Evolutionary conservation across 1,140 invertebrate genomes (phyloP).

Genomic region (Babylonia areolata): DNA sequence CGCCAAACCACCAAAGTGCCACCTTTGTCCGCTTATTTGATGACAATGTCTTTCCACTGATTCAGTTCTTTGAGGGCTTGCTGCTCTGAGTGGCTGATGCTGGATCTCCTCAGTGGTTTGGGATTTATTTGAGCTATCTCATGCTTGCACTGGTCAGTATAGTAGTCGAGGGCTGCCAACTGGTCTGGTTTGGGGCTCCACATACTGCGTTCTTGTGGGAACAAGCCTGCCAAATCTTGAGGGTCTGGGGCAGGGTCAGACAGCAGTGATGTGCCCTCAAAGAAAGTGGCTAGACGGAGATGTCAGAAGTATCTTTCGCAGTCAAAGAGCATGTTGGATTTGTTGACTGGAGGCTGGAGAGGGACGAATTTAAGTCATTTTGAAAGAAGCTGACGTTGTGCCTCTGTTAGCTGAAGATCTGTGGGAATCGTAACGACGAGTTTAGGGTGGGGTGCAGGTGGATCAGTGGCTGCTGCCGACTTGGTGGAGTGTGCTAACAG

Average conservation of each 20-base stretch:
- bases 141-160: neutral
- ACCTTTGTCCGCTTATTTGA: constrained; percentile 18
- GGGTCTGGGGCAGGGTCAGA: neutral
- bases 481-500: too few relatives aligned
- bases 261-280: neutral
- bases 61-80: neutral
- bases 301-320: neutral
- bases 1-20: neutral
- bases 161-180: neutral
- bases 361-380: neutral
- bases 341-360: neutral
- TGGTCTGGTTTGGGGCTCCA: neutral
- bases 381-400: neutral
- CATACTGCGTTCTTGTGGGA: neutral
- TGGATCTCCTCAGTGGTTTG: neutral
- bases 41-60: neutral
- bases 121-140: neutral
- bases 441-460: too few relatives aligned
- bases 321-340: neutral
- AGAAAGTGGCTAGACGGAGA: neutral
- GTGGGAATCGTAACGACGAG: neutral
- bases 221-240: neutral
- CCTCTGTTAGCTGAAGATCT: neutral
- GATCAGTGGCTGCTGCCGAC: too few relatives aligned
- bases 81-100: neutral